A percentile compares a stretch with the other conserved stretches of the same genome.
These are phyloP conservation scores for Caenorhabditis remanei DNA, from an alignment of 1,140 invertebrate genomes.

Conservation along the genomic window DNA sequence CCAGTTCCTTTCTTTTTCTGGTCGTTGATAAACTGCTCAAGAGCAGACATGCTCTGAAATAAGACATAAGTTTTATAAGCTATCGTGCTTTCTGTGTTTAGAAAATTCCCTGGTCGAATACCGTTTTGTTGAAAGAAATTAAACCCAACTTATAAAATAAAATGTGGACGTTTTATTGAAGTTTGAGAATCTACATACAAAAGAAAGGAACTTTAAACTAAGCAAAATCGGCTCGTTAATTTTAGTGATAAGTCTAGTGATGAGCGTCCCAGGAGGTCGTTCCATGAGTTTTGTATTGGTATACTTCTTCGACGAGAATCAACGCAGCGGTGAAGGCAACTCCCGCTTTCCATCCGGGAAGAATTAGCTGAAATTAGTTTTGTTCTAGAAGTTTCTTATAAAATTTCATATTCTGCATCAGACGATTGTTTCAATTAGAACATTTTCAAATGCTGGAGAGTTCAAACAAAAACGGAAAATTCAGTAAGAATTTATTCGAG, in stretches of 20 bases:
- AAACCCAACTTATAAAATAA: background rate
- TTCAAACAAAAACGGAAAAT: no score
- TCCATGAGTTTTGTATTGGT: slow-evolving; percentile 61
- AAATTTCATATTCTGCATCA: no score
- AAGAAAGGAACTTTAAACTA: slow-evolving; percentile 31
- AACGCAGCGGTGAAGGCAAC: slow-evolving; percentile 63
- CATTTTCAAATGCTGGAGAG: background rate
- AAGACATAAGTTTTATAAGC: background rate
- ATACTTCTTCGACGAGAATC: slow-evolving; percentile 65
- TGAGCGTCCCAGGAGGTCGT: slow-evolving; percentile 65
- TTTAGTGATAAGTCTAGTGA: slow-evolving; percentile 58
- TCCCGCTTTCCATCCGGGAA: slow-evolving; percentile 67
- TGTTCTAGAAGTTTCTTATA: background rate
- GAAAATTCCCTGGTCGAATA: slow-evolving; percentile 17
- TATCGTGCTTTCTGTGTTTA: background rate
- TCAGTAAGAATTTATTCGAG: no score
- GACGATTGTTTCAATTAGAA: background rate
- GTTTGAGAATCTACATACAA: slow-evolving; percentile 41
- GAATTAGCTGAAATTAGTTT: slow-evolving; percentile 56
- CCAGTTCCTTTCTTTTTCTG: slow-evolving; percentile 72
- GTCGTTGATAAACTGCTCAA: slow-evolving; percentile 77
- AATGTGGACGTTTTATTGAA: background rate
- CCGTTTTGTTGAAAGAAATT: background rate
- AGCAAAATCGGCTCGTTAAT: slow-evolving; percentile 27
- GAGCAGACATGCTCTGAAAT: slow-evolving; percentile 69